Evolutionary conservation across 2,113 vertebrate species (phyloP).

Genomic region (Mixornis gularis): DNA sequence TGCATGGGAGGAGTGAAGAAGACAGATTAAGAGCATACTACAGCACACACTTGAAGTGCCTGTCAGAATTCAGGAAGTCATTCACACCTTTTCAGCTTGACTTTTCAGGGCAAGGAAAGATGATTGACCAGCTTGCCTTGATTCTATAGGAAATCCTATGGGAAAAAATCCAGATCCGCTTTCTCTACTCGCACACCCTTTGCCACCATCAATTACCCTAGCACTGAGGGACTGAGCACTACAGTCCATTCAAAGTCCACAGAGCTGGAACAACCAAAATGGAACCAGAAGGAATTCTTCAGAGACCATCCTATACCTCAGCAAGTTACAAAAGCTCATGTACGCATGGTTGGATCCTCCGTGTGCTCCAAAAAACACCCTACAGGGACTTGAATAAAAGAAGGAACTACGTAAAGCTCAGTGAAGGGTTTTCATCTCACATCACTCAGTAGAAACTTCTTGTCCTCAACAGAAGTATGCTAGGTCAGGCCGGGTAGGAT

Average conservation of each 20-base stretch:
- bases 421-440: neutral
- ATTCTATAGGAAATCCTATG: neutral
- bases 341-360: neutral
- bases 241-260: neutral
- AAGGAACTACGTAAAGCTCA: neutral
- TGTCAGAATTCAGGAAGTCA: neutral
- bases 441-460: neutral
- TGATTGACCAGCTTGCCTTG: neutral
- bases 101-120: neutral
- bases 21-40: neutral
- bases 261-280: neutral
- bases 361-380: neutral
- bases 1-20: neutral
- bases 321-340: neutral
- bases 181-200: neutral
- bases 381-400: neutral
- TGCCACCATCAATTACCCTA: neutral
- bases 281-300: neutral
- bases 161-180: neutral
- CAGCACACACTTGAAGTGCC: neutral
- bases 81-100: neutral
- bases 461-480: neutral
- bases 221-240: neutral
- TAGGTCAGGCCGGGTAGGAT: conserved; percentile 10
- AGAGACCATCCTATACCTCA: neutral